Evolutionary conservation across 2,113 vertebrate genomes (phyloP), one percentile per base, ranked within the genome.

Genomic region (Cricetomys ansorgei): DNA sequence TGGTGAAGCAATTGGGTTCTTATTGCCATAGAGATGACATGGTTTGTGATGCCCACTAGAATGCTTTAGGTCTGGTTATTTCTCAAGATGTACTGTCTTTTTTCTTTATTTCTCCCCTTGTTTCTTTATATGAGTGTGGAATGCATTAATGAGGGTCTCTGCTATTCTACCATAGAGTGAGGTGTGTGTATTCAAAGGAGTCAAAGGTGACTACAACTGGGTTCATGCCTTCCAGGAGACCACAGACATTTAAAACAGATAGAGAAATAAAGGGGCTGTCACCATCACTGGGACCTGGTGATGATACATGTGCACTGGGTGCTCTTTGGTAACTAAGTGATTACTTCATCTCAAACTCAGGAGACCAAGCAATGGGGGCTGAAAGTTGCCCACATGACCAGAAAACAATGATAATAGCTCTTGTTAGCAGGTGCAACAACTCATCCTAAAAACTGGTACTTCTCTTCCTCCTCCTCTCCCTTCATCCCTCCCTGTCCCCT

Each of bases 1-100:
- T n/a, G 40, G 57, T 59, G 23, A 7, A 31, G 34, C 16, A 2
- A 3, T 9, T 29, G 5, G 25, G 67, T 55, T 62, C 75, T 73
- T 8, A 12, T 12, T 81, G 43, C 34, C 21, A 17, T 65, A 17
- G 19, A 23, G 3, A 23, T 34, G 3, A 0, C 64, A 9, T 17
- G 27, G 2, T 7, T 65, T 65, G 4, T 9, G 31, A 48, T 19
- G 17, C 0, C 8, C 8, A 17, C 3, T 3, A 13, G 1, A 27
- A 34, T 17, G 6, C 15, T 27, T 25, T 31, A 27, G 25, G 4
- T 43, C 8, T 76, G 19, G 23, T 37, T 75, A 8, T 81, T 55
- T 62, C 25, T 2, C 25, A n/a, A 3, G 72, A 15, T 23, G 0
- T 10, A 7, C 9, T 1, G 3, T 50, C 25, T 29, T 27, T 37